Evolutionary conservation across 2,888 invertebrate species (phyloP).

Genomic region (Maniola hyperantus): DNA sequence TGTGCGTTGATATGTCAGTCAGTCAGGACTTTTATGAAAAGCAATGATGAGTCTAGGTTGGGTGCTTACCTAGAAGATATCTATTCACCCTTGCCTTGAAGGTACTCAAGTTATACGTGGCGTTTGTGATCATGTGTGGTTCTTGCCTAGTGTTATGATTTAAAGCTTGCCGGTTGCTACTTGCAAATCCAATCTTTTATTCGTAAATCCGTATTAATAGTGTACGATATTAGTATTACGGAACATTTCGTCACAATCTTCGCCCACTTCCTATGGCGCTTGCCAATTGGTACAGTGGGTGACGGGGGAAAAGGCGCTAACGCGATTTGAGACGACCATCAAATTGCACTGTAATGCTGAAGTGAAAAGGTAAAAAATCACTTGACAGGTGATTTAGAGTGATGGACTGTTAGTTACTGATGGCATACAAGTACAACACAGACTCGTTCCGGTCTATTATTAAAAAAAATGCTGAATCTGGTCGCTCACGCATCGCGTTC

Average conservation of each 20-base stretch:
- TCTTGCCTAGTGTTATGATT: not conserved
- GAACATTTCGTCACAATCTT: conserved; percentile 51
- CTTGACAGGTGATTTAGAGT: conserved; percentile 27
- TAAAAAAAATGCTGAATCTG: conserved; percentile 44
- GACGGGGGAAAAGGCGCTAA: conserved; percentile 28
- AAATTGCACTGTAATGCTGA: conserved; percentile 26
- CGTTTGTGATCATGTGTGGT: too few species aligned
- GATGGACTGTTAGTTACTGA: conserved; percentile 4
- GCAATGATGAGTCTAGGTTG: too few species aligned
- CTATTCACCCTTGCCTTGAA: too few species aligned
- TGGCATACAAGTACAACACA: conserved; percentile 18
- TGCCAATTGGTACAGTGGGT: conserved; percentile 64
- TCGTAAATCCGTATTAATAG: conserved; percentile 24
- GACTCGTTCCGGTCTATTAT: conserved; percentile 53
- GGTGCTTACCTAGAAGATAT: too few species aligned
- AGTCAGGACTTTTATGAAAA: too few species aligned
- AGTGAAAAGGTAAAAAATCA: conserved; percentile 14
- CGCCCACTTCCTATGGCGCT: conserved; percentile 62
- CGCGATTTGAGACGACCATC: not conserved
- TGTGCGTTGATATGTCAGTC: too few species aligned
- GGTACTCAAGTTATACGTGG: too few species aligned
- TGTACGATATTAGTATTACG: conserved; percentile 13
- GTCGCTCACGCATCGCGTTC: conserved; percentile 12
- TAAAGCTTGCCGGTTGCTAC: not conserved
- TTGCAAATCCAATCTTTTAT: conserved; percentile 9